Conservation (phyloP, 1,140 invertebrate genomes). For the Trialeurodes vaporariorum region DNA sequence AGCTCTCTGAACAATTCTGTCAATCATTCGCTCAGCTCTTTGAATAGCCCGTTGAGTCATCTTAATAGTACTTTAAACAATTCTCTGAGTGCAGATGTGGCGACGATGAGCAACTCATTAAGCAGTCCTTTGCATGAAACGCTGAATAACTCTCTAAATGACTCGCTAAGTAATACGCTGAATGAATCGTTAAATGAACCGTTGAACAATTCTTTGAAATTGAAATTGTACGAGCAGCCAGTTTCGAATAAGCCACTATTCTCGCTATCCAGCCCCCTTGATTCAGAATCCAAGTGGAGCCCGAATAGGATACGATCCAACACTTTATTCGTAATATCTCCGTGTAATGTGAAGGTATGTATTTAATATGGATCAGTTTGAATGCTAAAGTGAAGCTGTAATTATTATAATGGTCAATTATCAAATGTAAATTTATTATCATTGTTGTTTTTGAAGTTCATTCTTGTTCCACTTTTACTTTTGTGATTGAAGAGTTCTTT, state of each 20-base stretch:
- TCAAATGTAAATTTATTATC: no score
- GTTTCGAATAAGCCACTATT: not conserved
- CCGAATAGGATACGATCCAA: conserved; percentile 51
- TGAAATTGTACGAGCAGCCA: not conserved
- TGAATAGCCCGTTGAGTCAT: not conserved
- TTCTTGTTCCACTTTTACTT: no score
- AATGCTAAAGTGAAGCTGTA: no score
- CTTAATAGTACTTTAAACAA: not conserved
- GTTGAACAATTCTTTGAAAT: not conserved
- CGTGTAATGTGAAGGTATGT: conserved; percentile 24
- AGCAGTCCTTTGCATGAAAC: not conserved
- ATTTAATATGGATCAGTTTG: no score
- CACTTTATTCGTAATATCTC: conserved; percentile 60
- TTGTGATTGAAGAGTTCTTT: no score
- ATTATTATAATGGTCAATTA: no score
- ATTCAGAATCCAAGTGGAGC: conserved; percentile 50
- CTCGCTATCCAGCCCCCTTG: not conserved
- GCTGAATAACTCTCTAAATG: not conserved
- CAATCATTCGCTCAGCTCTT: not conserved
- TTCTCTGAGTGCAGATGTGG: not conserved
- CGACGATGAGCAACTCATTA: not conserved
- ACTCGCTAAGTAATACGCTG: not conserved
- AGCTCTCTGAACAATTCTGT: no score
- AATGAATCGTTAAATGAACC: not conserved
- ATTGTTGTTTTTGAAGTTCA: no score